Percentiles rank a stretch among this genome's conserved stretches.
Conservation (phyloP, 1,140 invertebrate species). For the Drosophila bifasciata region DNA sequence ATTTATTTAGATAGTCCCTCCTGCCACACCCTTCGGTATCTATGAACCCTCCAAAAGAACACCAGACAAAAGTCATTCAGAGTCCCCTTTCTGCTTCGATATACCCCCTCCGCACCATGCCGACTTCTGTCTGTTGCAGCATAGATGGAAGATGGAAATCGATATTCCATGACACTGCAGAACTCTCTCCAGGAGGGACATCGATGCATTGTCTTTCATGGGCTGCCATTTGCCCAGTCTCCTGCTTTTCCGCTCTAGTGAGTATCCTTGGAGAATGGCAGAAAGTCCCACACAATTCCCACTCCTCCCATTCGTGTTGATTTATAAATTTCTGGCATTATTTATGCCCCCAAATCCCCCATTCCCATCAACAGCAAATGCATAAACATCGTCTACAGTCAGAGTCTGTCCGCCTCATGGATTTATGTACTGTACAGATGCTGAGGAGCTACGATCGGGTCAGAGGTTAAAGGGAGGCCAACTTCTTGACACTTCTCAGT, state of each 20-base stretch:
- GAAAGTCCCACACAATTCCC: no score
- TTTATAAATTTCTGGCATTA: conserved; percentile 50
- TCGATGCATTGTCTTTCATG: not conserved
- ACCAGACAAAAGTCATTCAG: conserved; percentile 20
- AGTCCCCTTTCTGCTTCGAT: not conserved
- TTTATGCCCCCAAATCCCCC: conserved; percentile 15
- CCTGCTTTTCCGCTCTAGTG: conserved; percentile 14
- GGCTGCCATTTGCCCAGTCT: not conserved
- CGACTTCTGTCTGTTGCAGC: conserved; percentile 12
- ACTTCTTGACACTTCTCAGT: conserved; percentile 4
- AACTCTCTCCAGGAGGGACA: conserved; percentile 7
- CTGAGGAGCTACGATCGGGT: not conserved
- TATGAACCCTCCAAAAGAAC: not conserved
- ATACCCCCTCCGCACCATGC: conserved; percentile 8
- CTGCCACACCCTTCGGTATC: no score
- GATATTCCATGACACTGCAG: conserved; percentile 54
- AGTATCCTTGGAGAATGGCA: conserved; percentile 8
- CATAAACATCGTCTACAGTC: conserved; percentile 12
- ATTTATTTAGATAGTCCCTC: conserved; percentile 54
- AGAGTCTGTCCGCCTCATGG: conserved; percentile 3
- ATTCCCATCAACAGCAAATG: conserved; percentile 13
- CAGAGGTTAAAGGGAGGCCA: conserved; percentile 20
- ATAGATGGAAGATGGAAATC: conserved; percentile 50
- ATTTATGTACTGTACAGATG: conserved; percentile 50
- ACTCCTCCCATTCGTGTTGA: conserved; percentile 4